Percentiles rank a stretch among this genome's conserved stretches.
Evolutionary conservation across 2,113 vertebrate species (phyloP).

Genomic region (Lampris megalopsis): DNA sequence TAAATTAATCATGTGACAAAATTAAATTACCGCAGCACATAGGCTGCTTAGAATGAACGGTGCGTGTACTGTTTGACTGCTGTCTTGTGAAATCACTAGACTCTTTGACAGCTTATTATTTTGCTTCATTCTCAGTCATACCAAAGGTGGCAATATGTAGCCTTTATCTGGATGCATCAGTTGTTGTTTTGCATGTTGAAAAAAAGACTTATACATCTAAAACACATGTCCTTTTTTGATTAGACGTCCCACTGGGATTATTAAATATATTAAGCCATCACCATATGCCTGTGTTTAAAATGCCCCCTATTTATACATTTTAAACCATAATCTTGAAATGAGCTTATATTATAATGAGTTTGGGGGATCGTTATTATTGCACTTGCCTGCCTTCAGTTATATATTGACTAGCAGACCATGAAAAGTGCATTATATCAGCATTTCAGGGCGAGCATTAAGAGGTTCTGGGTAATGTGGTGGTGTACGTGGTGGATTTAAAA

Average conservation of each 20-base stretch:
- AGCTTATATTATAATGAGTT: constrained; percentile 70
- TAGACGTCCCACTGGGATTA: constrained; percentile 57
- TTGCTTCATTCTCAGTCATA: constrained; percentile 29
- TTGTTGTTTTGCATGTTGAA: constrained; percentile 29
- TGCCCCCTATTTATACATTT: constrained; percentile 44
- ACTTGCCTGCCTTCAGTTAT: constrained; percentile 59
- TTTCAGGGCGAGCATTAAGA: constrained; percentile 37
- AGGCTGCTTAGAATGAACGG: background rate
- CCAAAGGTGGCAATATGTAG: background rate
- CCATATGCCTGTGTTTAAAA: constrained; percentile 77
- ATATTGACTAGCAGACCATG: constrained; percentile 36
- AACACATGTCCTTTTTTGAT: constrained; percentile 66
- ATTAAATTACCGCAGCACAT: background rate
- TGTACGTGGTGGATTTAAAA: constrained; percentile 44
- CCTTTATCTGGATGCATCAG: background rate
- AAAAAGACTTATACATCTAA: constrained; percentile 44
- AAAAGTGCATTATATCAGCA: constrained; percentile 43
- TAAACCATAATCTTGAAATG: constrained; percentile 74
- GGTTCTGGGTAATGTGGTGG: constrained; percentile 35
- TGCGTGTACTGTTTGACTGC: constrained; percentile 2
- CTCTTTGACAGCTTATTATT: constrained; percentile 32
- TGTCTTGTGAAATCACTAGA: constrained; percentile 39
- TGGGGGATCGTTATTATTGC: constrained; percentile 53
- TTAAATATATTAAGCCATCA: constrained; percentile 66
- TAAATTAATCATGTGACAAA: background rate